Evolutionary conservation across 2,797 vertebrate genomes (phyloP).

Genomic region (Acipenser ruthenus): DNA sequence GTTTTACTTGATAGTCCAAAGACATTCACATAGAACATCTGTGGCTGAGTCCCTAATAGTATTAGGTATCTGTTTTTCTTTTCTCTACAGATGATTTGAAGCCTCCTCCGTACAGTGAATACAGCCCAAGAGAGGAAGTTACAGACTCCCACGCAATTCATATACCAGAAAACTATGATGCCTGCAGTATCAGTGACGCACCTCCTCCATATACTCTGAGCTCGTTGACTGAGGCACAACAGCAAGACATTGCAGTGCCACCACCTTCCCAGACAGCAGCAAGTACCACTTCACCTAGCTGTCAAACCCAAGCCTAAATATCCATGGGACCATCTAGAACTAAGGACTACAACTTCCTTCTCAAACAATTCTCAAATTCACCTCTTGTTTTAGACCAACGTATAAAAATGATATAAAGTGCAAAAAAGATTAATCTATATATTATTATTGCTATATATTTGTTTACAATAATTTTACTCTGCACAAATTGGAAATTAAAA

Average conservation of each 20-base stretch:
- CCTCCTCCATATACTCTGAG: slow-evolving; percentile 67
- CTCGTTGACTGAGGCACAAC: slow-evolving; percentile 25
- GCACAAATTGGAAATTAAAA: no score
- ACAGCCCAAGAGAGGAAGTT: slow-evolving; percentile 37
- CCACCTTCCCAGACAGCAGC: slow-evolving; percentile 35
- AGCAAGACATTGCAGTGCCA: slow-evolving; percentile 26
- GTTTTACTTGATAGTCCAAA: no score
- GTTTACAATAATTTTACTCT: no score
- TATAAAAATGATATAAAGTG: no score
- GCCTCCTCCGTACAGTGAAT: slow-evolving; percentile 74
- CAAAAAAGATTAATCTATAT: no score
- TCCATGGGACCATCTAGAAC: neutral
- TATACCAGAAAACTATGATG: slow-evolving; percentile 49
- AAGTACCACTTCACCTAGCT: slow-evolving; percentile 25
- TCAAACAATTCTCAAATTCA: no score
- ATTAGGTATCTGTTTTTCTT: no score
- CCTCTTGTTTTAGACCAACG: no score
- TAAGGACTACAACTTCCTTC: no score
- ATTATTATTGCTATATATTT: no score
- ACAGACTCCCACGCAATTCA: slow-evolving; percentile 36
- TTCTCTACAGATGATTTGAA: slow-evolving; percentile 63
- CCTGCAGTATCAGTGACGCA: slow-evolving; percentile 51
- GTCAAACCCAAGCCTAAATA: slow-evolving; percentile 29
- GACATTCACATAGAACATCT: no score
- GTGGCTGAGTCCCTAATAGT: no score